Base-by-base conservation (phyloP, 2,888 invertebrate genomes). In the Bugulina stolonifera region DNA sequence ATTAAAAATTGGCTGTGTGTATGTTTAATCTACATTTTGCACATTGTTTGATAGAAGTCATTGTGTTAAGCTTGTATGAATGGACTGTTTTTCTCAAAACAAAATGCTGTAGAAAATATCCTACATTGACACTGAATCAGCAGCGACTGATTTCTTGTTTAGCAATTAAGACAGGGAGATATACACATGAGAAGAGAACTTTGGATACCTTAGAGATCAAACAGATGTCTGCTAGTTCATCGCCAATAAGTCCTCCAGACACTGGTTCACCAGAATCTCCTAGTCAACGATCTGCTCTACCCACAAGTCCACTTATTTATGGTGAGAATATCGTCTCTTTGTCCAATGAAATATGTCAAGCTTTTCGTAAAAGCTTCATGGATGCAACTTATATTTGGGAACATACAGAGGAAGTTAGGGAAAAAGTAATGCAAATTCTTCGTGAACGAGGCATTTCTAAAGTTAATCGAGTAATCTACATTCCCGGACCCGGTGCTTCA, bases 151-250 rank as follows among this genome's bases (percentile, higher is more conserved):
- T 43, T 72, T 72, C 0, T 55, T 35, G 76, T 75, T 22, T 76
- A 82, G 82, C 82, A 1, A 82, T 82, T 34, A 82, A 82, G 74
- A 82, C 82, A 1, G 82, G 82, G 5, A 74, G 82, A 35, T 82
- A 82, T 75, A 81, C 82, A 14, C 79, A 81, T 69, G 77, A 79
- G 71, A 82, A 82, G 73, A 75, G 80, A 54, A 81, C 82, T 10
- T 74, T 77, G 69, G 81, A 82, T 73, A 82, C 81, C 1, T 73
- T 77, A 10, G 82, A 82, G 73, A 78, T 82, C 27, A 82, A 82
- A 71, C 75, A 77, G 52, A 5, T 43, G 10, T 10, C 43, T 18
- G 10, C 43, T 10, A 10, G 43, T 18, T 10, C 10, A 5, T 18
- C 18, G 43, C 43, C 43, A 43, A 10, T 18, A 43, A 10, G 10